Evolutionary conservation across 2,888 invertebrate species (phyloP).

Genomic region (Fissipunctia ypsillon): DNA sequence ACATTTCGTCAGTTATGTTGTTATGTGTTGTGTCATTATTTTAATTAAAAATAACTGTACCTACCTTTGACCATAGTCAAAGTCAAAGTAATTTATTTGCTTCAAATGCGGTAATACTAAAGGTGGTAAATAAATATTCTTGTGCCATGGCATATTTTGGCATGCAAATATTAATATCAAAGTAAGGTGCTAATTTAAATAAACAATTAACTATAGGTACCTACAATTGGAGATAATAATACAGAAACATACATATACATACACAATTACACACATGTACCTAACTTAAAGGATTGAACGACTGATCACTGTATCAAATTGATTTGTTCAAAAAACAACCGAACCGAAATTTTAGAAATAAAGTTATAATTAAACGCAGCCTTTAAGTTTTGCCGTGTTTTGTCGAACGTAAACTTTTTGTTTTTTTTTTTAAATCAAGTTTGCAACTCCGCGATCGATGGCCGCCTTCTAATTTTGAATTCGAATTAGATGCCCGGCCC

Average conservation of each 20-base stretch:
- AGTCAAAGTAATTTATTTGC: neutral
- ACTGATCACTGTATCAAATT: slow-evolving; percentile 28
- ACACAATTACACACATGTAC: neutral
- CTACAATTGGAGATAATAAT: neutral
- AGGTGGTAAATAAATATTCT: neutral
- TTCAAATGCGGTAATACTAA: neutral
- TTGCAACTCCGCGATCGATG: slow-evolving; percentile 2
- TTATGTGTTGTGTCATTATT: too few relatives aligned
- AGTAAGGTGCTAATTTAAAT: neutral
- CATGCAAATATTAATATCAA: neutral
- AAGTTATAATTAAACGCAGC: neutral
- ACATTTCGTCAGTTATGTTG: too few relatives aligned
- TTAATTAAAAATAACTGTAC: neutral
- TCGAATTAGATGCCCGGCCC: slow-evolving; percentile 9
- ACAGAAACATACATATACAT: neutral
- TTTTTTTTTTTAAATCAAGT: slow-evolving; percentile 5
- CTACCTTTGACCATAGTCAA: neutral
- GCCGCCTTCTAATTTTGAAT: slow-evolving; percentile 39
- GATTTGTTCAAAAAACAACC: slow-evolving; percentile 8
- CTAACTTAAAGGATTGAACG: neutral
- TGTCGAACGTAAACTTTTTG: neutral
- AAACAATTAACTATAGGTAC: neutral
- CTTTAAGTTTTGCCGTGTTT: neutral
- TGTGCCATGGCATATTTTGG: neutral
- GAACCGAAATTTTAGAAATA: neutral